Evolutionary conservation across 2,797 vertebrate genomes (phyloP).

Genomic region (Zenarchopterus dispar): DNA sequence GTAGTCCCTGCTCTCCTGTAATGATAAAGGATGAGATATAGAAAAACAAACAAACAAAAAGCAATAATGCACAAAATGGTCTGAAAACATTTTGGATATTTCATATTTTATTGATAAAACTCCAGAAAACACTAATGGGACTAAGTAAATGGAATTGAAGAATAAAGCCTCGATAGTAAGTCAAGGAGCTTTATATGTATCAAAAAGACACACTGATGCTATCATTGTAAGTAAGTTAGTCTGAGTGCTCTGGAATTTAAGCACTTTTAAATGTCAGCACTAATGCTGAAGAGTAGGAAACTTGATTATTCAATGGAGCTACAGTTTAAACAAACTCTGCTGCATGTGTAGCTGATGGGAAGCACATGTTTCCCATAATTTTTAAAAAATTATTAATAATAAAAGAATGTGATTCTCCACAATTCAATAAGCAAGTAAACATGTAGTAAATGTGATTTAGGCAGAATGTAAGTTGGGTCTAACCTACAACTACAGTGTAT

Average conservation of each 20-base stretch:
- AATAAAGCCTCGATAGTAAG: no score
- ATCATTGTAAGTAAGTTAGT: no score
- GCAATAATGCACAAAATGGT: neutral
- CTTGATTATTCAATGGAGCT: neutral
- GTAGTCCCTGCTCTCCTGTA: conserved; percentile 79
- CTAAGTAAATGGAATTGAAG: neutral
- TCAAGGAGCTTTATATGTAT: no score
- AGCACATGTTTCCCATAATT: no score
- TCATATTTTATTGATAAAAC: neutral
- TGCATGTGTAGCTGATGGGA: neutral
- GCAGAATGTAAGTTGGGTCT: conserved; percentile 6
- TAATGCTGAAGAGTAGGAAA: neutral
- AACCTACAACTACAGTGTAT: conserved; percentile 13
- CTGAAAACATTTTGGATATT: neutral
- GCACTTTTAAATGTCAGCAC: neutral
- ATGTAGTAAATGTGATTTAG: conserved; percentile 1
- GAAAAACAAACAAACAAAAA: no score
- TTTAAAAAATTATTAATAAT: no score
- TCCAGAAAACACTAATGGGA: neutral
- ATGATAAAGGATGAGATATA: neutral
- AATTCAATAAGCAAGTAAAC: neutral
- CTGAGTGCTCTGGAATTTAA: neutral
- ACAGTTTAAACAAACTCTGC: conserved; percentile 2
- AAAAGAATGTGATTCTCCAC: neutral
- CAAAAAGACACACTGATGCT: no score